Base-by-base conservation (phyloP, 2,113 vertebrate species). In the Eulemur macaco region DNA sequence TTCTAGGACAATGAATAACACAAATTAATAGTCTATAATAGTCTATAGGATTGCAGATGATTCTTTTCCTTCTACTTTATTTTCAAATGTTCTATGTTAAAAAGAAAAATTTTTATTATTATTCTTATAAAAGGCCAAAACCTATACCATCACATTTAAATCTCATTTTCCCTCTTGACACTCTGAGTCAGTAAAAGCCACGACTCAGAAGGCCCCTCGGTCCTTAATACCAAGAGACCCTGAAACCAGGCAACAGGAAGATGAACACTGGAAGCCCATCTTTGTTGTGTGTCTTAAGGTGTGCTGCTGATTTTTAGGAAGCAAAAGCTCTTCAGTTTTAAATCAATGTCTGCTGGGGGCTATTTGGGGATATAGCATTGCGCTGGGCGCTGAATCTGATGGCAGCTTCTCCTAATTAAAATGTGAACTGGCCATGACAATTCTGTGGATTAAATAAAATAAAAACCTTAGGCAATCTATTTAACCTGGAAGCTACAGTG, bases 401-500 rank as follows among this genome's bases (percentile, higher is more conserved):
- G 15, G 47, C 37, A 86, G 25, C 37, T 52, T 64, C 81, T 94
- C 54, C 85, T 85, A 90, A 93, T 52, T 85, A 84, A 93, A 86
- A 77, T 29, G 54, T 69, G 66, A 95, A 85, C 54, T 82, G 27
- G 45, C 56, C 58, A 18, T 27, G 76, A 80, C 64, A 96, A 58
- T 63, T 52, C 50, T 20, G 6, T 45, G 34, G 66, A 95, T 47
- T 86, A 58, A 92, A 93, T 45, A 93, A 84, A 95, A 93, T 60
- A 95, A 78, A 90, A 83, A 81, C 17, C 29, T 60, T 8, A 54
- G 21, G 64, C n/a, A 37, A 76, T 91, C 56, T 83, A 31, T 74
- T 97, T 76, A 85, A 18, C 23, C 74, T 64, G 21, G 71, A 91
- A 95, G 88, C 58, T 60, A 93, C 12, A 87, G 56, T 31, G 77